A percentile compares a stretch with the other conserved stretches of the same genome.
These are phyloP conservation scores for Leptinotarsa texana DNA, from an alignment of 1,140 invertebrate genomes.

Conservation along the genomic window DNA sequence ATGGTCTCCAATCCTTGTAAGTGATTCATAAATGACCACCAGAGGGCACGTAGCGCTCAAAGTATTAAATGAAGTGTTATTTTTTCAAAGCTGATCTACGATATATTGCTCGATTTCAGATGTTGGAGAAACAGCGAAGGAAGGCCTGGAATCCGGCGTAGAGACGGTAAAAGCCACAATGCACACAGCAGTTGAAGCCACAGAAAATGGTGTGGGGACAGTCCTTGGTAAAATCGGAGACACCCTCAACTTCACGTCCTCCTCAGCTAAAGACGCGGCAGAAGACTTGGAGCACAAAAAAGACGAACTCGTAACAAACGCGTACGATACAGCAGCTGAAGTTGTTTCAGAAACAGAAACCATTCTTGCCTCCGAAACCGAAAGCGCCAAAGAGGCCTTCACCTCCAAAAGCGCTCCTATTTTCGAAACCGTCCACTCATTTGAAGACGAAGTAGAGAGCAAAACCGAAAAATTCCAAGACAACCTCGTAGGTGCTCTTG, in stretches of 20 bases:
- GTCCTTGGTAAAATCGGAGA: constrained; percentile 46
- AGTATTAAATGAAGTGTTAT: no score
- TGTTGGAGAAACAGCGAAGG: constrained; percentile 48
- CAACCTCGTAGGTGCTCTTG: constrained; percentile 24
- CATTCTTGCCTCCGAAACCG: constrained; percentile 49
- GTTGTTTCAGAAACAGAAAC: constrained; percentile 53
- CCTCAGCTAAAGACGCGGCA: constrained; percentile 32
- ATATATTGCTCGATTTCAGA: constrained; percentile 33
- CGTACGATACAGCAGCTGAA: constrained; percentile 41
- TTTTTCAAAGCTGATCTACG: no score
- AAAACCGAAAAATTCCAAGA: constrained; percentile 34
- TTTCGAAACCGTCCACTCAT: constrained; percentile 38
- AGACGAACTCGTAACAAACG: constrained; percentile 36
- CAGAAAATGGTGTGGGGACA: constrained; percentile 45
- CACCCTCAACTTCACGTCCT: constrained; percentile 36
- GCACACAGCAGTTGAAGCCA: constrained; percentile 45
- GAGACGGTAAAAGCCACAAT: constrained; percentile 49
- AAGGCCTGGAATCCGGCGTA: constrained; percentile 45
- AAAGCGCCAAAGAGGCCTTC: constrained; percentile 45
- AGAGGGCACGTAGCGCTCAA: no score
- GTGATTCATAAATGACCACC: no score
- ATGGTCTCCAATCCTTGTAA: no score
- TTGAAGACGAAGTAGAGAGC: constrained; percentile 33
- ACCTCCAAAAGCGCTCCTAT: constrained; percentile 30
- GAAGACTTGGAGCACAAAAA: constrained; percentile 39